Evolutionary conservation across 2,888 invertebrate genomes (phyloP).

Genomic region (Caenorhabditis sp.): DNA sequence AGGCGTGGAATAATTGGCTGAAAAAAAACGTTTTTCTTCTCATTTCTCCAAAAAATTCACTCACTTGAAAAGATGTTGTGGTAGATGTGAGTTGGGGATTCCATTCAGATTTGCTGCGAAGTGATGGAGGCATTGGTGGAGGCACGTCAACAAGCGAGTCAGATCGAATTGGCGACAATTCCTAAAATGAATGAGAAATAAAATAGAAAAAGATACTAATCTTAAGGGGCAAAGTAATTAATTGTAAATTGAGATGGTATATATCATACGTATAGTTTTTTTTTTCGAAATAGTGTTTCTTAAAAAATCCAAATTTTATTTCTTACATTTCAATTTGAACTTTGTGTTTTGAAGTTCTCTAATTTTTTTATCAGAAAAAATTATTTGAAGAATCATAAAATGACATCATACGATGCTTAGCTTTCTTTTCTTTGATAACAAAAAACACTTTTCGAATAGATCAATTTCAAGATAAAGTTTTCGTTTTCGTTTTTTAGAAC

Average conservation of each 20-base stretch:
- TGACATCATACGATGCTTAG: too few relatives aligned
- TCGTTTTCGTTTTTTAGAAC: background rate
- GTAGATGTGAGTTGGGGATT: conserved; percentile 38
- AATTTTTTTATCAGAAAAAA: too few relatives aligned
- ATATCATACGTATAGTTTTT: too few relatives aligned
- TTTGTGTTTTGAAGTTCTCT: too few relatives aligned
- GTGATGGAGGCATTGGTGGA: conserved; percentile 16
- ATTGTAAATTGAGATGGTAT: background rate
- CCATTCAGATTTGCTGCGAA: conserved; percentile 25
- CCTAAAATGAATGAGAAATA: conserved; percentile 17
- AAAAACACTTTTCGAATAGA: too few relatives aligned
- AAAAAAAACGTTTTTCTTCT: background rate
- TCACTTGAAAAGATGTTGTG: conserved; percentile 31
- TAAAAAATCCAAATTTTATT: too few relatives aligned
- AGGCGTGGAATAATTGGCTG: conserved; percentile 17
- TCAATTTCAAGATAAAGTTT: too few relatives aligned
- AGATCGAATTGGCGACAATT: conserved; percentile 41
- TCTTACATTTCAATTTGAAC: too few relatives aligned
- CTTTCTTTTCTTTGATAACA: too few relatives aligned
- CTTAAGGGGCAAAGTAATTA: background rate
- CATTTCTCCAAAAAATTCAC: background rate
- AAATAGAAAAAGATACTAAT: background rate
- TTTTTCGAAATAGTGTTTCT: too few relatives aligned
- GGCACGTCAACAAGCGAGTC: conserved; percentile 16
- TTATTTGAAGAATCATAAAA: too few relatives aligned